phyloP scores from a whole-genome alignment of 2,888 invertebrate genomes.

The Scaptodrosophila latifasciaeformis region DNA sequence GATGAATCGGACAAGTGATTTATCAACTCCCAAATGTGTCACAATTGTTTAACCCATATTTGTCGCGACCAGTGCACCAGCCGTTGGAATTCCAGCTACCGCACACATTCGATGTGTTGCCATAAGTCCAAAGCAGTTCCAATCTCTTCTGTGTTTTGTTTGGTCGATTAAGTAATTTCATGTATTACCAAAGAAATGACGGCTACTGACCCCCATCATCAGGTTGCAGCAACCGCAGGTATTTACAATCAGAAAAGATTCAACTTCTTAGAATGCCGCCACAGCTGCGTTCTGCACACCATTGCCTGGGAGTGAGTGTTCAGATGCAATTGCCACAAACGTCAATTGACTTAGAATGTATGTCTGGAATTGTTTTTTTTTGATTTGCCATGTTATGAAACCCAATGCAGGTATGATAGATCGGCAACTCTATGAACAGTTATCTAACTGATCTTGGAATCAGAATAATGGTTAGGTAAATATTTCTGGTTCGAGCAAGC shows the following conservation, averaged over 20 bases:
- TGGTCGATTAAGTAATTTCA: conserved; percentile 19
- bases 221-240: too few species aligned
- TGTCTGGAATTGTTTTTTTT: conserved; percentile 21
- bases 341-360: conserved; percentile 25
- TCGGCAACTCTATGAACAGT: too few species aligned
- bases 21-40: neutral
- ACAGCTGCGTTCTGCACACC: conserved; percentile 4
- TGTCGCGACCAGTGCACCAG: neutral
- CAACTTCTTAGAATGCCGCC: too few species aligned
- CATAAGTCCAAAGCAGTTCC: neutral
- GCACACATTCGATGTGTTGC: too few species aligned
- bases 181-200: conserved; percentile 15
- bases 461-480: conserved; percentile 6
- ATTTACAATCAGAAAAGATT: neutral
- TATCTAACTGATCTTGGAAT: too few species aligned
- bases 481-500: too few species aligned
- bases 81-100: neutral
- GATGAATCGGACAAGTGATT: neutral
- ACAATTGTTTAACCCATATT: conserved; percentile 17
- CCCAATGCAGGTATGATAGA: too few species aligned
- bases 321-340: conserved; percentile 7
- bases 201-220: conserved; percentile 16
- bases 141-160: neutral
- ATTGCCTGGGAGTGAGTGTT: neutral
- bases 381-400: conserved; percentile 19